A percentile compares a stretch with the other conserved stretches of the same genome.
These are phyloP conservation scores for Dolichoris vasculosae DNA, from an alignment of 1,140 invertebrate species.

Conservation along the genomic window DNA sequence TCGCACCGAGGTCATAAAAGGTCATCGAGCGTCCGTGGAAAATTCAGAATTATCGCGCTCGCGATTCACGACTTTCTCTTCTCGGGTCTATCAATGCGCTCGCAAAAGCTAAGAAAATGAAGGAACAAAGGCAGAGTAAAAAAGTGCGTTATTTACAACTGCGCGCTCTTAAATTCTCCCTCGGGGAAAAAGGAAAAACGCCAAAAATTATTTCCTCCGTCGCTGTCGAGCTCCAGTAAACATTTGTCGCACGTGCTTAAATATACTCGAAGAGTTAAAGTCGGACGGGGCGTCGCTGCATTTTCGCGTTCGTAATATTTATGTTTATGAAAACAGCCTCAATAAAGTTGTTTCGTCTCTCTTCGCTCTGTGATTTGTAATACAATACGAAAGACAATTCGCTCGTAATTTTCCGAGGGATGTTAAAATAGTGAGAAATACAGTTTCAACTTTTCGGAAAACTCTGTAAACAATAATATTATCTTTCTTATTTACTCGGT, in stretches of 20 bases:
- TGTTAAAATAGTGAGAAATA: neutral
- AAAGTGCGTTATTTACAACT: constrained; percentile 13
- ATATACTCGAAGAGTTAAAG: neutral
- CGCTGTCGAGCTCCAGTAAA: constrained; percentile 20
- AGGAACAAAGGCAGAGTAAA: constrained; percentile 18
- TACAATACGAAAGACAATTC: neutral
- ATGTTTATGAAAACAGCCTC: neutral
- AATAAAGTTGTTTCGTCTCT: neutral
- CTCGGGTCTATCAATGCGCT: neutral
- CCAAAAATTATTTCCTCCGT: constrained; percentile 13
- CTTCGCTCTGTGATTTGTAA: neutral
- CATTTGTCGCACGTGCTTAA: constrained; percentile 31
- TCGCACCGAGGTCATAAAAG: constrained; percentile 14
- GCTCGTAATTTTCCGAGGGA: neutral
- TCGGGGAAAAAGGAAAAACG: neutral
- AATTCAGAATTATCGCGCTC: constrained; percentile 31
- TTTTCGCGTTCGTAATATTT: neutral
- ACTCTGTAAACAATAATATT: constrained; percentile 1
- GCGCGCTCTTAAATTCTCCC: constrained; percentile 29
- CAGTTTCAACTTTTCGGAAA: neutral
- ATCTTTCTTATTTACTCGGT: neutral
- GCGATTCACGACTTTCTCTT: constrained; percentile 24
- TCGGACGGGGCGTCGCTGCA: neutral
- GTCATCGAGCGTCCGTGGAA: constrained; percentile 19
- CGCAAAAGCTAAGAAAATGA: neutral